Conservation (phyloP, 2,113 vertebrate genomes). For the Salvelinus alpinus region DNA sequence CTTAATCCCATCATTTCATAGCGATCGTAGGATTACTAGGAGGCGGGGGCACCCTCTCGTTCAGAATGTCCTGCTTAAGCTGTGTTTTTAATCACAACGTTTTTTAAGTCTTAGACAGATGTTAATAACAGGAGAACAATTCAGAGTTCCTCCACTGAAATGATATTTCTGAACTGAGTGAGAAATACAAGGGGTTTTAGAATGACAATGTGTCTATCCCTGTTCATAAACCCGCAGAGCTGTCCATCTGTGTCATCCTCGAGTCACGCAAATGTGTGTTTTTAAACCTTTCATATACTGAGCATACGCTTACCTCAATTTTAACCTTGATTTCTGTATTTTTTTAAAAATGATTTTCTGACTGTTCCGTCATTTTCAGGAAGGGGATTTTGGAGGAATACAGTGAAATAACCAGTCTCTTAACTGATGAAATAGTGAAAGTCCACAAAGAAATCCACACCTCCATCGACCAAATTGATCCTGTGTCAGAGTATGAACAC, state of each 20-base stretch:
- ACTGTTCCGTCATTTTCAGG: constrained; percentile 68
- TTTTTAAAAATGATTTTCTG: neutral
- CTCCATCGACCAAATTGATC: constrained; percentile 89
- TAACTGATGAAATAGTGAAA: constrained; percentile 91
- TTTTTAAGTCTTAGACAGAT: constrained; percentile 6
- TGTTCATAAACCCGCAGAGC: neutral
- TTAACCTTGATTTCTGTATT: neutral
- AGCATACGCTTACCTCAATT: neutral
- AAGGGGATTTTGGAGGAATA: constrained; percentile 94
- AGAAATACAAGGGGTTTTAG: neutral
- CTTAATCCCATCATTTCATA: constrained; percentile 12
- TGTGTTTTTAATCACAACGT: constrained; percentile 35
- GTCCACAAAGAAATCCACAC: constrained; percentile 92
- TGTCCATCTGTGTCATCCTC: neutral
- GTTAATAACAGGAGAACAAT: constrained; percentile 6
- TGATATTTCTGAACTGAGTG: neutral
- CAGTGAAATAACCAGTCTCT: constrained; percentile 92
- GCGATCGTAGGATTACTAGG: neutral
- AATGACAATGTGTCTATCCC: neutral
- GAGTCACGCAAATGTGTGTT: neutral
- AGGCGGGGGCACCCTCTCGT: neutral
- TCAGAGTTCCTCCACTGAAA: neutral
- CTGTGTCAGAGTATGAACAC: constrained; percentile 86
- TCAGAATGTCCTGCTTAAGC: constrained; percentile 17
- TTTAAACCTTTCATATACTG: too few relatives aligned